A percentile compares a stretch with the other conserved stretches of the same genome.
Evolutionary conservation across 1,140 invertebrate genomes (phyloP).

Genomic region (Drosophila suzukii): DNA sequence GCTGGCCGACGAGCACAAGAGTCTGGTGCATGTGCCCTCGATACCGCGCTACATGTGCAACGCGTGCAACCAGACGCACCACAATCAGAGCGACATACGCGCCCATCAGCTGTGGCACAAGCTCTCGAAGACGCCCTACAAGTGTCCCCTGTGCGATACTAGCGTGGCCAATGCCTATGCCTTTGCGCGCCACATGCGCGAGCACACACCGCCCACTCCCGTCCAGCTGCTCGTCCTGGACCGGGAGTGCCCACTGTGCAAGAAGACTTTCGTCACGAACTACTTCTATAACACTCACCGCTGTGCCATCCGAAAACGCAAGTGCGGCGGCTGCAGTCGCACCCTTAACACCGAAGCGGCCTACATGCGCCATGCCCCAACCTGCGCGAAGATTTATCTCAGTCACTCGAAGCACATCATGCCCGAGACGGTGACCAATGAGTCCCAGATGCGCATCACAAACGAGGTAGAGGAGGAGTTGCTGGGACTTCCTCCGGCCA

Average conservation of each 20-base stretch:
- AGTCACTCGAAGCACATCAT: slow-evolving; percentile 74
- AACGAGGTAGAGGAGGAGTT: slow-evolving; percentile 65
- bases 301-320: slow-evolving; percentile 71
- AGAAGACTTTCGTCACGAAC: slow-evolving; percentile 72
- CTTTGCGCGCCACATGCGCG: slow-evolving; percentile 65
- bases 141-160: slow-evolving; percentile 65
- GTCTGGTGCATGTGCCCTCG: slow-evolving; percentile 52
- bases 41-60: slow-evolving; percentile 70
- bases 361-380: slow-evolving; percentile 69
- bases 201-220: slow-evolving; percentile 57
- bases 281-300: slow-evolving; percentile 78
- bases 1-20: slow-evolving; percentile 62
- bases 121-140: slow-evolving; percentile 76
- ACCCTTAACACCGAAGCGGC: slow-evolving; percentile 49
- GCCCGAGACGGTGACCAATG: slow-evolving; percentile 51
- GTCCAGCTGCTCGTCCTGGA: slow-evolving; percentile 62
- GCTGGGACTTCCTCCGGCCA: slow-evolving; percentile 4
- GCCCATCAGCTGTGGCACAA: slow-evolving; percentile 83
- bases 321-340: slow-evolving; percentile 75
- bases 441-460: slow-evolving; percentile 67
- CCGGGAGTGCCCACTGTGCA: slow-evolving; percentile 74
- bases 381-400: slow-evolving; percentile 71
- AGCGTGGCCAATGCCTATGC: slow-evolving; percentile 63
- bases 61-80: slow-evolving; percentile 73
- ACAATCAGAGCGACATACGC: slow-evolving; percentile 70